Base-by-base conservation (phyloP, 2,888 invertebrate genomes). In the Latrodectus hesperus region DNA sequence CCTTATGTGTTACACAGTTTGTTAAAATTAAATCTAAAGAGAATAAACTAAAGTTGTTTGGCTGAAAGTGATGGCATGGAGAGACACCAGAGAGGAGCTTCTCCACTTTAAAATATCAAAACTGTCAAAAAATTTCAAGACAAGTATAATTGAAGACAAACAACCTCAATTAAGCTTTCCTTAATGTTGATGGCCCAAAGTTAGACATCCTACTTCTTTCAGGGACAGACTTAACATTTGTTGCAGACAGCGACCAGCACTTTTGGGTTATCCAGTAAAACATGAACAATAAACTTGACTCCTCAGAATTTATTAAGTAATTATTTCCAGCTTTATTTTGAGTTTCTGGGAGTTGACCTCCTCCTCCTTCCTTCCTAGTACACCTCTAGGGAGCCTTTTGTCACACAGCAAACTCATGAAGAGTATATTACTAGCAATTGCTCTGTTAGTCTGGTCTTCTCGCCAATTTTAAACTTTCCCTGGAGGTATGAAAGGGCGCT, bases 251-350 rank as follows among this genome's bases (percentile, higher is more conserved):
- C 60, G 12, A 16, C n/a, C 60, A 60, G n/a, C 12, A 60, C 38
- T 38, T 38, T 38, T 60, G 60, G n/a, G 11, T 60, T n/a, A 11
- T 11, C 60, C 60, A 60, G 60, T n/a, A 12, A 60, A 60, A 64
- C 79, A 38, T 38, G 72, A 80, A 80, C 80, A 81, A 74, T 67
- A 81, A 81, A 73, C 67, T 51, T 14, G 65, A 65, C 73, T 74
- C 52, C n/a, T 49, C 38, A 60, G 55, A 74, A 81, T 81, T 73
- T 81, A 81, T 73, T 81, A 73, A 73, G 81, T 67, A 81, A 81
- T 81, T 81, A 81, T 81, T 73, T 73, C 38, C 60, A 11, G 52
- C 73, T 67, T 81, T 73, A 67, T 81, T 81, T 80, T 77, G 76
- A 77, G 49, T 49, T 10, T 49, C 64, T 17, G 14, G 49, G 10